These are phyloP conservation scores for Peromyscus aztecus DNA, from an alignment of 2,797 vertebrate species.

Conservation along the genomic window DNA sequence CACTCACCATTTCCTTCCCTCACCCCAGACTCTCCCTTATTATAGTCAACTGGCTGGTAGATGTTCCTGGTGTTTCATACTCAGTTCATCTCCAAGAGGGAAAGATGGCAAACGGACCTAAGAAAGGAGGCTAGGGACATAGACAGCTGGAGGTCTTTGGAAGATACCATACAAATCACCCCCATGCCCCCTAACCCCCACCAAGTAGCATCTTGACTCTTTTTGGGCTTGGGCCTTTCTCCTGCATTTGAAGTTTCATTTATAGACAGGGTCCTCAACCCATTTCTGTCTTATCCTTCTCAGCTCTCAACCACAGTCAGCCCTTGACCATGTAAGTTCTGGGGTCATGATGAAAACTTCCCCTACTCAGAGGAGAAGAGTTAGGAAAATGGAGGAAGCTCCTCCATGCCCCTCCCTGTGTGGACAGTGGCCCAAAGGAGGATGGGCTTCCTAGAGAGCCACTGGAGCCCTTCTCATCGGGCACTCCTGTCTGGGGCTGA, in stretches of 20 bases:
- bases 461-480: accelerated
- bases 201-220: background rate
- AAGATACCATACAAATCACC: accelerated
- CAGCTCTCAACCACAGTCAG: accelerated
- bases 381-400: accelerated
- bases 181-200: accelerated
- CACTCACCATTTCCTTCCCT: accelerated
- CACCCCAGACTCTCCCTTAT: accelerated
- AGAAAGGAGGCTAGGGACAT: background rate
- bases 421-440: accelerated
- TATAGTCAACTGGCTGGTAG: accelerated
- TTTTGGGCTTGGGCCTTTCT: background rate
- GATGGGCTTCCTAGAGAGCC: accelerated
- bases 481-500: accelerated
- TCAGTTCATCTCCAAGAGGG: accelerated
- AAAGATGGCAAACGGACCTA: accelerated
- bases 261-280: too few species aligned
- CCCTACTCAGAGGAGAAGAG: accelerated
- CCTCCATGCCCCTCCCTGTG: accelerated
- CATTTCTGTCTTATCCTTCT: accelerated
- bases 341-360: accelerated
- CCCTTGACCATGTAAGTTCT: accelerated
- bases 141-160: background rate
- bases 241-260: background rate
- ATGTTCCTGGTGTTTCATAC: accelerated